Base-by-base conservation (phyloP, 2,113 vertebrate species). In the Beaufortia kweichowensis region DNA sequence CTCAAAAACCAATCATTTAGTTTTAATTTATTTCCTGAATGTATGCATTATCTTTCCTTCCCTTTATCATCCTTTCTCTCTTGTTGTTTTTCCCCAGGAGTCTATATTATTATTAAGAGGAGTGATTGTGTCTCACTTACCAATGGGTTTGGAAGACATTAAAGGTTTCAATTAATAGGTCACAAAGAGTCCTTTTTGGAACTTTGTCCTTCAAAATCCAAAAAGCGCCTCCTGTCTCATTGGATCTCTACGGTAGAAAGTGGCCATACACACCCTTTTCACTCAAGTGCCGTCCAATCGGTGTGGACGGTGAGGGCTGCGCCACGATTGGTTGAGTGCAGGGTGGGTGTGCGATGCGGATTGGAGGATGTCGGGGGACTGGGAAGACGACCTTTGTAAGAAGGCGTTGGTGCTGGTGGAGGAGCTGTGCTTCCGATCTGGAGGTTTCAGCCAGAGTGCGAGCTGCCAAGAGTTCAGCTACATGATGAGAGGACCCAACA, bases 311-410 rank as follows among this genome's bases (percentile, higher is more conserved):
- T 83, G 76, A 83, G 85, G 87, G 86, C 90, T 84, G 87, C 48
- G 60, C 84, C 85, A 75, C 85, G 85, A 88, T 88, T 87, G 87
- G 90, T 84, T 84, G 86, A 87, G 80, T 88, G 86, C 80, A 17
- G 70, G 73, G 84, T 85, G 68, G 62, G 66, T 91, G 91, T 92
- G 91, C 89, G 57, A 93, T 93, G 91, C 91, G 71, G 91, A 93
- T 93, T 90, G 91, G 92, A 91, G 87, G 91, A 96, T 96, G 95
- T 96, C 95, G 65, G 95, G 94, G 75, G 95, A 96, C 91, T 95
- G 94, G 76, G 95, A 96, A 87, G 95, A 96, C 88, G 94, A 95
- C 81, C 81, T 95, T 86, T 95, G 95, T 86, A 94, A 93, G 84
- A 93, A 92, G 88, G 94, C 93, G 12, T 89, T 95, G 86, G 86